Base-by-base conservation (phyloP, 2,888 invertebrate species). In the Cenopis cana region DNA sequence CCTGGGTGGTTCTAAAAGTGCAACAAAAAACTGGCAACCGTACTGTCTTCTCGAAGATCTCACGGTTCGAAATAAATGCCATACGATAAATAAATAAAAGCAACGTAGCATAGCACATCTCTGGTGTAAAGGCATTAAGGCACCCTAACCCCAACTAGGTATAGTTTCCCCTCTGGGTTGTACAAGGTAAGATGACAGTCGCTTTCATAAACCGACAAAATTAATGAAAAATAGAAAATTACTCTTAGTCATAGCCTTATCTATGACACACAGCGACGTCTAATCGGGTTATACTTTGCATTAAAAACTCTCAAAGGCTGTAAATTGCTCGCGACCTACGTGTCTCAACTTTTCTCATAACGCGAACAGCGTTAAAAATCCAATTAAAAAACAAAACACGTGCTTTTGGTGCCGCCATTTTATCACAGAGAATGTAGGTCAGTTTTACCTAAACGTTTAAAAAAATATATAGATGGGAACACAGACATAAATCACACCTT, bases 301-400 rank as follows among this genome's bases (percentile, higher is more conserved):
- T 71, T 66, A 60, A 59, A 56, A 66, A 61, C 55, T 41, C 38
- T 33, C 50, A 50, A 29, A 17, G 52, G 33, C 18, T 36, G 20
- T 33, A 60, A 18, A 66, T 69, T 70, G 61, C 50, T 49, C 17
- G 61, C 66, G 46, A 1, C 56, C 46, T 33, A 49, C 49, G 49
- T 38, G 41, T 52, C 59, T 46, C 41, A 71, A 71, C 71, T 71
- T 71, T 67, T 67, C 67, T 67, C 71, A 71, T 71, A 71, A 71
- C 46, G 57, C 12, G n/a, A 20, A 57, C 36, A 18, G 17, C 33
- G 49, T 41, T 50, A 65, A 66, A 59, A 60, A 65, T 65, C 50
- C 54, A 60, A 66, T 60, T 54, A 54, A 46, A 46, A 66, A 20
- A n/a, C n/a, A n/a, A 50, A 65, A 70, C 70, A 65, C 70, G 60